Percentiles rank a stretch among this genome's conserved stretches.
Conservation (phyloP, 2,113 vertebrate species). For the Trachemys scripta region DNA sequence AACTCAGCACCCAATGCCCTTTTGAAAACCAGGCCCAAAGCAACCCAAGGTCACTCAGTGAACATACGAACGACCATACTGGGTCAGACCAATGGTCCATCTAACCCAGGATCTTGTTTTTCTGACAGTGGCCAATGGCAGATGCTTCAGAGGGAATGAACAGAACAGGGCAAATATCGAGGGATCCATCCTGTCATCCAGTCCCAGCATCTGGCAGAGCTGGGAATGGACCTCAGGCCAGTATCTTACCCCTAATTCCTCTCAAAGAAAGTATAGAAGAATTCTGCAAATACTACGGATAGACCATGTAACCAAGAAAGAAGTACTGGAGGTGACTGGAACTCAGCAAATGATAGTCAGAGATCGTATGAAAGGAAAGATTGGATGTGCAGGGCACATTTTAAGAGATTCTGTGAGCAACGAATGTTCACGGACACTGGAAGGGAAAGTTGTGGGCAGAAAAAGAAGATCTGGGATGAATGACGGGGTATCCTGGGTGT, state of each 20-base stretch:
- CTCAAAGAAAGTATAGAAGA: not conserved
- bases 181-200: not conserved
- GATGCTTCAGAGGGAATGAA: not conserved
- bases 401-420: not conserved
- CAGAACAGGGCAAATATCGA: not conserved
- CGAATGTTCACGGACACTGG: not conserved
- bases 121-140: not conserved
- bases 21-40: not conserved
- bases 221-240: not conserved
- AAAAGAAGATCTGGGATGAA: not conserved
- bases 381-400: not conserved
- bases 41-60: not conserved
- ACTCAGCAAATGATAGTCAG: not conserved
- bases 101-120: not conserved
- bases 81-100: not conserved
- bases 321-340: not conserved
- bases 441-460: not conserved
- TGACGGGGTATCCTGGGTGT: not conserved
- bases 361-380: not conserved
- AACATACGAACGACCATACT: not conserved
- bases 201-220: not conserved
- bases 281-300: not conserved
- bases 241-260: not conserved
- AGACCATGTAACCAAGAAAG: not conserved
- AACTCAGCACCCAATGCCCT: not conserved